Base-by-base conservation (phyloP, 2,113 vertebrate genomes). In the Podarcis muralis region DNA sequence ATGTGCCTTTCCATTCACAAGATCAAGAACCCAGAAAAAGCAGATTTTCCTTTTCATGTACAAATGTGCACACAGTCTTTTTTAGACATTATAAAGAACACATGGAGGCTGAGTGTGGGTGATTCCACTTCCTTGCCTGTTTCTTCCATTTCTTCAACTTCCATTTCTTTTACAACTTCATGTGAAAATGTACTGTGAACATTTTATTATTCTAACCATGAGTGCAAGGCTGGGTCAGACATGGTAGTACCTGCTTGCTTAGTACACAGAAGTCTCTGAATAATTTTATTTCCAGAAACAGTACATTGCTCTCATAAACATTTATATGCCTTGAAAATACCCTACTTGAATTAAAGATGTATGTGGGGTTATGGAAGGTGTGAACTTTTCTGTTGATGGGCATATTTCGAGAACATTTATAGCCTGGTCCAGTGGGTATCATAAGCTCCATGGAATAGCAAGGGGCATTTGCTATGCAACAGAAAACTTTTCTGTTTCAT, bases 401-500 rank as follows among this genome's bases (percentile, higher is more conserved):
- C 88, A 91, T 65, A 62, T 88, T 92, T 90, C 87, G 83, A 90
- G 87, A 88, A 68, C 2, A 5, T 78, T 32, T 71, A 89, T 72
- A 65, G 43, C 25, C 91, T 79, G 15, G 4, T 91, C 93, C 87
- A 77, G 85, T 72, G 89, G 69, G 22, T 82, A 40, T 72, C 87
- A 76, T 43, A 81, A 78, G n/a, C 25, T 53, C 3, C 30, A 43
- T 48, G 18, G 68, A 84, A 84, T 84, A 78, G 43, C 74, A 35
- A 78, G 53, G 9, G 0, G 20, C 40, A 35, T 80, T 79, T 79
- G n/a, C 23, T 71, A 15, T 20, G 37, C 27, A 72, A 23, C 13
- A n/a, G 16, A 9, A 12, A 23, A 62, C 5, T 20, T 62, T 62
- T 62, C 59, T 20, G 59, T 62, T 62, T 62, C 18, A 20, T 62